A percentile compares a stretch with the other conserved stretches of the same genome.
These are phyloP conservation scores for Myanophis thanlyinensis DNA, from an alignment of 2,113 vertebrate genomes.

Conservation along the genomic window DNA sequence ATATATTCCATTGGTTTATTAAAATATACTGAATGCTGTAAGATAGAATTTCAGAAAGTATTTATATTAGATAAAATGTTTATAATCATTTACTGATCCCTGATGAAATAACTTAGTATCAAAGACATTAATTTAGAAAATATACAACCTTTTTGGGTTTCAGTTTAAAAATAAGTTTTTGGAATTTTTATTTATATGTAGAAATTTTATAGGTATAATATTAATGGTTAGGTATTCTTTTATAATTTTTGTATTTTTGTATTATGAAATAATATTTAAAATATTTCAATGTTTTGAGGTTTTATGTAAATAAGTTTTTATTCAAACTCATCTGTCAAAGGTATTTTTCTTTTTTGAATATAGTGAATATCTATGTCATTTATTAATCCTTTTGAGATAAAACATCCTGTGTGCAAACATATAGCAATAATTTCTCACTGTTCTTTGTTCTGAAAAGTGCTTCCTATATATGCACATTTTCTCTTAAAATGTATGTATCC, in stretches of 20 bases:
- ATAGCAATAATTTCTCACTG: neutral
- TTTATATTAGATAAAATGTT: no score
- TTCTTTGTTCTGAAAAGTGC: neutral
- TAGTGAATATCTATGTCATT: neutral
- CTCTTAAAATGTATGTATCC: neutral
- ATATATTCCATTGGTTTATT: no score
- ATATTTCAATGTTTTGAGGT: conserved; percentile 24
- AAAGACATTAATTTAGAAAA: conserved; percentile 23
- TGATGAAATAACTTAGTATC: conserved; percentile 37
- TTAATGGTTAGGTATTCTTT: conserved; percentile 8
- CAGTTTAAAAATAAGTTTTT: conserved; percentile 22
- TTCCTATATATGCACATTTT: neutral
- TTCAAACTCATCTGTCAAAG: neutral
- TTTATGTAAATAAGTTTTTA: conserved; percentile 6
- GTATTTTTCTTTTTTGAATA: neutral
- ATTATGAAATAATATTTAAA: conserved; percentile 35
- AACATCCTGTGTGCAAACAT: neutral
- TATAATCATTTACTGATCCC: neutral
- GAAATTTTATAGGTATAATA: conserved; percentile 3
- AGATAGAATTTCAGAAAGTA: no score
- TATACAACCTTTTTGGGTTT: conserved; percentile 2
- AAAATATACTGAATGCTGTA: no score
- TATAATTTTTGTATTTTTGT: neutral
- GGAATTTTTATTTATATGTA: conserved; percentile 6
- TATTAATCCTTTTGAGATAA: neutral